Conservation (phyloP, 2,113 vertebrate species). For the Astatoreochromis straeleni region DNA sequence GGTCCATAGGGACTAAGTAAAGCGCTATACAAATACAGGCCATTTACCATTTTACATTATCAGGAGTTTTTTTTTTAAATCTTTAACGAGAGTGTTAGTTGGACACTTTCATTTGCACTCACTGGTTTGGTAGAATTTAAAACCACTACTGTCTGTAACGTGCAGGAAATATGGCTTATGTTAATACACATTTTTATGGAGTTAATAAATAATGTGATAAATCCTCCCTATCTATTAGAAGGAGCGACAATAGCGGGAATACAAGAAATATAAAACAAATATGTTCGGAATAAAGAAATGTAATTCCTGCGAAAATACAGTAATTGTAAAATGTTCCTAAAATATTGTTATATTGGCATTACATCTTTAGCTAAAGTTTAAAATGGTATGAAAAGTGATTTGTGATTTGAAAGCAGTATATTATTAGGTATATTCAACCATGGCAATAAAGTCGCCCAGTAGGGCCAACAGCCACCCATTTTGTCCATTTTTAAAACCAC, state of each 20-base stretch:
- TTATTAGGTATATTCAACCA: constrained; percentile 22
- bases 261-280: background rate
- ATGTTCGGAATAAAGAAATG: background rate
- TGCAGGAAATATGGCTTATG: background rate
- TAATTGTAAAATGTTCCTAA: background rate
- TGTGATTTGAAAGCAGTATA: background rate
- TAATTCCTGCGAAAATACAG: background rate
- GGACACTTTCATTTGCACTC: background rate
- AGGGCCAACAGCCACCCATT: constrained; percentile 55
- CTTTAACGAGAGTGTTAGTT: fast-evolving
- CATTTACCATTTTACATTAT: background rate
- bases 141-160: background rate
- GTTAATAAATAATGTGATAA: background rate
- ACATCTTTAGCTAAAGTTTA: background rate
- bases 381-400: background rate
- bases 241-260: background rate
- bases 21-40: background rate
- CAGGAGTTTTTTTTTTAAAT: background rate
- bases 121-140: background rate
- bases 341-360: background rate
- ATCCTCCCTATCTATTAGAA: background rate
- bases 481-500: constrained; percentile 53
- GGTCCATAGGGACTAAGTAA: fast-evolving
- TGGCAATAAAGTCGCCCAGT: constrained; percentile 52
- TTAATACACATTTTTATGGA: background rate